phyloP scores from a whole-genome alignment of 2,797 vertebrate species.

The Microhierax caerulescens region DNA sequence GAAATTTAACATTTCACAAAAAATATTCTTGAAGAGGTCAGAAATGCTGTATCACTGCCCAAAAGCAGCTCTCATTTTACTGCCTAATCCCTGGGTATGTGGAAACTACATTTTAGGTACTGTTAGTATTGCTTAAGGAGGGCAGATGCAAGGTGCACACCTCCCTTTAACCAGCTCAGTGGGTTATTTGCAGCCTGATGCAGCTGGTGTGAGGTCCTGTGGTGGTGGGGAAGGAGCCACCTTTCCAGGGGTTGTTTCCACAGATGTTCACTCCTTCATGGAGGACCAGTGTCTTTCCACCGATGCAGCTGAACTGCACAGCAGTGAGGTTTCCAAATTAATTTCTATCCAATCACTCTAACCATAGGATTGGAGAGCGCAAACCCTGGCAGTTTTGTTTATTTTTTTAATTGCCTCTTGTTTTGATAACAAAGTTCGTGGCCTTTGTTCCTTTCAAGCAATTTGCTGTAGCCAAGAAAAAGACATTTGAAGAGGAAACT shows the following conservation, averaged over 20 bases:
- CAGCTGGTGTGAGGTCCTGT: accelerated
- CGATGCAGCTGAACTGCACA: background rate
- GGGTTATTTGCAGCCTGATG: background rate
- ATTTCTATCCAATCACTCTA: background rate
- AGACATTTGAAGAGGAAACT: background rate
- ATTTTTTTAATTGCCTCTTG: background rate
- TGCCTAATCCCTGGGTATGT: background rate
- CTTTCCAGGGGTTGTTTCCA: background rate
- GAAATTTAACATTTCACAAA: background rate
- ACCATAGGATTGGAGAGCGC: background rate
- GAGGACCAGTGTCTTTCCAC: background rate
- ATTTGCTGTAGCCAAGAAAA: background rate
- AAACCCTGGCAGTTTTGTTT: background rate
- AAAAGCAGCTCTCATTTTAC: background rate
- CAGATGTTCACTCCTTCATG: accelerated
- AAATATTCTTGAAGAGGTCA: background rate
- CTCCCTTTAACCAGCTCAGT: background rate
- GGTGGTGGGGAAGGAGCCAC: background rate
- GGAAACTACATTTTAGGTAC: background rate
- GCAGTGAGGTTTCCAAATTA: background rate
- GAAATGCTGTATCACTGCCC: background rate
- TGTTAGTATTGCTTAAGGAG: background rate
- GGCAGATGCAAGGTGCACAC: background rate
- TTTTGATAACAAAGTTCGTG: background rate
- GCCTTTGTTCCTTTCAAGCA: background rate